phyloP scores from a whole-genome alignment of 2,113 vertebrate species.

The human (Homo sapiens) region DNA sequence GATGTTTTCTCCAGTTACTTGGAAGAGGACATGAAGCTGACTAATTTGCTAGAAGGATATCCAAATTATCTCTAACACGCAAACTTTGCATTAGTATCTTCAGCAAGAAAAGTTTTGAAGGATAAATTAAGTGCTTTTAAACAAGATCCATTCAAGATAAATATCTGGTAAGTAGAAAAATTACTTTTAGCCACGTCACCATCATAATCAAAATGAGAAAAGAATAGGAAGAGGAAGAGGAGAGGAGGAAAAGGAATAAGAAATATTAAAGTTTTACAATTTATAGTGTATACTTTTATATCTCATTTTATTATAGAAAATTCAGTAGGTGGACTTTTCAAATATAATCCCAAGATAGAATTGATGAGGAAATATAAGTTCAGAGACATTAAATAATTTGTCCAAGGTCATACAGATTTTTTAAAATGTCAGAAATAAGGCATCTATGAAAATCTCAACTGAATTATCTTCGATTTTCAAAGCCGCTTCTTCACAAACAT shows the following conservation, averaged over 20 bases:
- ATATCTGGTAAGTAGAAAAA: neutral
- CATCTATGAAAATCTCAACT: neutral
- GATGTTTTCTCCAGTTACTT: neutral
- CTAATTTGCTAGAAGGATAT: neutral
- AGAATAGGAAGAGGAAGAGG: neutral
- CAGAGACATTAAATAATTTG: neutral
- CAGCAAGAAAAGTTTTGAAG: neutral
- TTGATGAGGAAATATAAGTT: neutral
- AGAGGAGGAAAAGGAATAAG: neutral
- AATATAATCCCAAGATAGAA: neutral
- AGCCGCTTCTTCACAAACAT: neutral
- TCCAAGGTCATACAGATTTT: neutral
- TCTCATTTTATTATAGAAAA: neutral
- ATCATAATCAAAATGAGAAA: neutral
- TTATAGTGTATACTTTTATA: neutral
- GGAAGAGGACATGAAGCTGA: neutral
- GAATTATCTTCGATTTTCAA: neutral
- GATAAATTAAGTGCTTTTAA: neutral
- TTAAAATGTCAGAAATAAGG: neutral
- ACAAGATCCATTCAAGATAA: neutral
- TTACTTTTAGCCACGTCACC: neutral
- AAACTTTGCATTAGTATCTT: neutral
- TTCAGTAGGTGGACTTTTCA: neutral
- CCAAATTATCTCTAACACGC: neutral
- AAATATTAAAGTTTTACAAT: neutral